A percentile compares a stretch with the other conserved stretches of the same genome.
Evolutionary conservation across 2,113 vertebrate genomes (phyloP).

Genomic region (Cyphomyrus plagiostoma): DNA sequence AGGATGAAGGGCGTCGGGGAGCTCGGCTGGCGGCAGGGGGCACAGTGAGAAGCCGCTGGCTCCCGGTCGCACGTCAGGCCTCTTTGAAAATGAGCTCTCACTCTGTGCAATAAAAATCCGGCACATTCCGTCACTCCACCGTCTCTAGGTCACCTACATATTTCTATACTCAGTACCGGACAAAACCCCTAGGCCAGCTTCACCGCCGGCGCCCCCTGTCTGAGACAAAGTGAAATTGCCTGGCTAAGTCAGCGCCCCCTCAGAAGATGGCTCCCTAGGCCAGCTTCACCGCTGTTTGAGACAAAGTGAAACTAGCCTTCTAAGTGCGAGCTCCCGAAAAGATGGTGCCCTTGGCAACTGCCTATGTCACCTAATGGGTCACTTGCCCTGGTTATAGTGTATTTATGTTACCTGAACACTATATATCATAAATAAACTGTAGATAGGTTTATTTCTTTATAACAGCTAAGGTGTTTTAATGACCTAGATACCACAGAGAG

Average conservation of each 20-base stretch:
- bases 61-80: background rate
- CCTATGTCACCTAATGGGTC: background rate
- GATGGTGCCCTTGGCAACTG: background rate
- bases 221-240: too few relatives aligned
- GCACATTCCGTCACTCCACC: background rate
- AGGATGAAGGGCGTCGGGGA: background rate
- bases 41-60: background rate
- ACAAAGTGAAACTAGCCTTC: background rate
- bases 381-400: background rate
- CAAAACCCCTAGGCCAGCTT: background rate
- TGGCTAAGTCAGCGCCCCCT: too few relatives aligned
- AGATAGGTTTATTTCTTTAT: background rate
- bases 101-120: background rate
- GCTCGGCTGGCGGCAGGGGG: background rate
- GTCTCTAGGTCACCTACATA: background rate
- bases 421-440: background rate
- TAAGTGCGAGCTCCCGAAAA: background rate
- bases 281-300: background rate
- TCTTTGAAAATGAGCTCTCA: background rate
- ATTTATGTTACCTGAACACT: background rate
- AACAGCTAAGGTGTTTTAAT: background rate
- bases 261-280: too few relatives aligned
- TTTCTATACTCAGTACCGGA: background rate
- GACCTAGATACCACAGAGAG: background rate
- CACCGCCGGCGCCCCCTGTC: background rate